Evolutionary conservation across 2,888 invertebrate species (phyloP).

Genomic region (Plebejus melissa): DNA sequence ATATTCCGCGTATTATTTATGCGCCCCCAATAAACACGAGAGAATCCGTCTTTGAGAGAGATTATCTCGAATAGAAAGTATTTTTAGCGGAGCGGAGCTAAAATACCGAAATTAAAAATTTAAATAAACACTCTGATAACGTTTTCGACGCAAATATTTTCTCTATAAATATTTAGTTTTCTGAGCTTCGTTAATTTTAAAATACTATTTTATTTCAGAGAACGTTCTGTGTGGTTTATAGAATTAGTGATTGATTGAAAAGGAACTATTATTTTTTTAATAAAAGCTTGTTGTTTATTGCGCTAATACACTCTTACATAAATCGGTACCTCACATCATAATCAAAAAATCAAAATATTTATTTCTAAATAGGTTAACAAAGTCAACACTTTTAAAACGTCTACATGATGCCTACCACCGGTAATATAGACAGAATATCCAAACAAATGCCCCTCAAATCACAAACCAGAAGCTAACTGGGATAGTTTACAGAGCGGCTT

Average conservation of each 20-base stretch:
- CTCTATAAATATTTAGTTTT: not conserved
- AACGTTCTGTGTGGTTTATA: no score
- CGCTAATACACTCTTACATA: no score
- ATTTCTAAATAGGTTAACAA: no score
- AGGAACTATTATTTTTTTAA: no score
- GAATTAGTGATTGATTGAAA: not conserved
- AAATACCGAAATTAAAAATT: slow-evolving; percentile 1
- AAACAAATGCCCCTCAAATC: not conserved
- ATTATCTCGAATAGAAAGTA: slow-evolving; percentile 1
- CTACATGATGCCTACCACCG: no score
- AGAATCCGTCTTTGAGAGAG: slow-evolving; percentile 13
- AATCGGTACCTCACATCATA: not conserved
- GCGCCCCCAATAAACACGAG: not conserved
- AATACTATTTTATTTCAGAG: not conserved
- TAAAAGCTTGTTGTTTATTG: no score
- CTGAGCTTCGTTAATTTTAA: not conserved
- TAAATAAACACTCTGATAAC: not conserved
- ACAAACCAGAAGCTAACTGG: not conserved
- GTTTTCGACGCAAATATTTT: not conserved
- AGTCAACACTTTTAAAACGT: no score
- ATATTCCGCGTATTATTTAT: not conserved
- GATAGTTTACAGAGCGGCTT: slow-evolving; percentile 25
- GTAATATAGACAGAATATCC: not conserved
- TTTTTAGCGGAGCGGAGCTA: slow-evolving; percentile 29
- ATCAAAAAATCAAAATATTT: no score